Evolutionary conservation across 2,113 vertebrate species (phyloP).

Genomic region (Pithys albifrons): DNA sequence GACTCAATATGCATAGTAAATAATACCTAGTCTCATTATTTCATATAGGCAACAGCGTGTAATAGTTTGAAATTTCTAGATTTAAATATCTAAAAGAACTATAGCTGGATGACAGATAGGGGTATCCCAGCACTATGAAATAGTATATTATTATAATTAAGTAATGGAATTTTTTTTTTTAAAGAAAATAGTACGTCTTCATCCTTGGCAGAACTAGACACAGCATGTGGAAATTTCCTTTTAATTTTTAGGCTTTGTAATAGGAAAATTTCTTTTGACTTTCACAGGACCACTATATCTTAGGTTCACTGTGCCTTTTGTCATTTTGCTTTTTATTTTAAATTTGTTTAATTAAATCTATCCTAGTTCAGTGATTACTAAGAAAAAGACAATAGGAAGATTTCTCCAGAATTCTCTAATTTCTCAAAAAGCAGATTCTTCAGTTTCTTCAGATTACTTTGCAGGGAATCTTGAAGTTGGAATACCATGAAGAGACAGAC

Average conservation of each 20-base stretch:
- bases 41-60: neutral
- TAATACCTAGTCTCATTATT: neutral
- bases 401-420: neutral
- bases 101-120: neutral
- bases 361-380: neutral
- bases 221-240: neutral
- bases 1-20: neutral
- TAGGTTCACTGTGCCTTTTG: neutral
- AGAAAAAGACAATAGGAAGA: neutral
- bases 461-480: neutral
- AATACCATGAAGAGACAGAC: neutral
- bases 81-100: neutral
- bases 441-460: neutral
- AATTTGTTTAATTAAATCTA: neutral
- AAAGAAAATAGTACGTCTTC: neutral
- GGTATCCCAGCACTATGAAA: neutral
- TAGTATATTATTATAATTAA: neutral
- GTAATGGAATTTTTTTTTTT: neutral
- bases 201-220: neutral
- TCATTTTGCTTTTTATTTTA: neutral
- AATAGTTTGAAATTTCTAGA: neutral
- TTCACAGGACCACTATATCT: neutral
- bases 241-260: neutral
- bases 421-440: neutral
- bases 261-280: rapidly evolving